A percentile compares a stretch with the other conserved stretches of the same genome.
Evolutionary conservation across 2,888 invertebrate species (phyloP).

Genomic region (Vesta saturnalis): DNA sequence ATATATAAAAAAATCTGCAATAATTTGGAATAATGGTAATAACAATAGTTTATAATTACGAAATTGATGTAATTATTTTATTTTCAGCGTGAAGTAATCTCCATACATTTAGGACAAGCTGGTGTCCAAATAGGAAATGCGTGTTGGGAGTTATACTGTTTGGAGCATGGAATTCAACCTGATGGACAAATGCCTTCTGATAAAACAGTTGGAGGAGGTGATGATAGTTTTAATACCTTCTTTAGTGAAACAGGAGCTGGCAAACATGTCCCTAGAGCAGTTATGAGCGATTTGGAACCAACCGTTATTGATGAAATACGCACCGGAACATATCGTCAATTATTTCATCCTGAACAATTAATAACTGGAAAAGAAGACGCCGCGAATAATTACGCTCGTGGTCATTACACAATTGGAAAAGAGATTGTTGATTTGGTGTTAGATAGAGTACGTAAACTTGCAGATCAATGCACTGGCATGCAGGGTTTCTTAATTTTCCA

Average conservation of each 20-base stretch:
- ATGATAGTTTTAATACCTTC: constrained; percentile 74
- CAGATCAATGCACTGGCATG: constrained; percentile 69
- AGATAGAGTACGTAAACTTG: constrained; percentile 73
- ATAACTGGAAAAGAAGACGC: constrained; percentile 87
- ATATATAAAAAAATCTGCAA: too few relatives aligned
- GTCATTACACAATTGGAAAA: constrained; percentile 78
- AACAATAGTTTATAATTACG: too few relatives aligned
- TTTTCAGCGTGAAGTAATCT: constrained; percentile 45
- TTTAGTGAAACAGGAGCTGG: constrained; percentile 81
- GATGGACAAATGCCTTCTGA: too few relatives aligned
- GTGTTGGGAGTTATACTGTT: too few relatives aligned
- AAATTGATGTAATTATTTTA: too few relatives aligned
- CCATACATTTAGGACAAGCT: too few relatives aligned
- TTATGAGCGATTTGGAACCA: constrained; percentile 85
- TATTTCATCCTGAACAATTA: constrained; percentile 84
- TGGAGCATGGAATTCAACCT: too few relatives aligned
- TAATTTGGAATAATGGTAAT: too few relatives aligned
- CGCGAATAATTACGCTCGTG: constrained; percentile 86
- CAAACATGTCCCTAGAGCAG: constrained; percentile 84
- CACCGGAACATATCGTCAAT: constrained; percentile 71
- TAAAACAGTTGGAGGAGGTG: too few relatives aligned
- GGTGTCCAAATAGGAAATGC: too few relatives aligned
- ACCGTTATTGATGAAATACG: constrained; percentile 80
- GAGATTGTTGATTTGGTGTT: constrained; percentile 76
- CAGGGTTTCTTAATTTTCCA: constrained; percentile 73